Evolutionary conservation across 2,888 invertebrate genomes (phyloP).

Genomic region (Sinelater perroti): DNA sequence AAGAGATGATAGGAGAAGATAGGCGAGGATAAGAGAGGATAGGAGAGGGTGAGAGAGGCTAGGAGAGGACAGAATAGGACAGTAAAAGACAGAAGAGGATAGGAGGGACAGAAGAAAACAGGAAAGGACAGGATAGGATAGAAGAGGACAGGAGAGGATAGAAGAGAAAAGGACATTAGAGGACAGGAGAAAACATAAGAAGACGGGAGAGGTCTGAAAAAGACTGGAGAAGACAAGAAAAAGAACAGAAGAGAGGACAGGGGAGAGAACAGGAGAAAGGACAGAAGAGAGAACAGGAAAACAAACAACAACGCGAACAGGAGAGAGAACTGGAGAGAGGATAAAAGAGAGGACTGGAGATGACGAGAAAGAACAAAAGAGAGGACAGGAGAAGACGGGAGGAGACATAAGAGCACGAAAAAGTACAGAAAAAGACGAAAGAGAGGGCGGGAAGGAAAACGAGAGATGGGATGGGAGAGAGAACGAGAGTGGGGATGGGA

Average conservation of each 20-base stretch:
- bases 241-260: background rate
- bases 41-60: background rate
- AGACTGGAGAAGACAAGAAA: background rate
- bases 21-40: background rate
- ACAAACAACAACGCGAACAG: background rate
- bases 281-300: background rate
- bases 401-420: no score
- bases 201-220: background rate
- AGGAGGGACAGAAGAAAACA: background rate
- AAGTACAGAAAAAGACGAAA: no score
- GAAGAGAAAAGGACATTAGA: background rate
- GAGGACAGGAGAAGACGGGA: no score
- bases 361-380: background rate
- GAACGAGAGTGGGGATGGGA: no score
- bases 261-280: background rate
- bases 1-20: background rate
- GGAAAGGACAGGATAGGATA: background rate
- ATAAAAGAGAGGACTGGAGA: background rate
- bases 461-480: no score
- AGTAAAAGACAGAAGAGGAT: no score
- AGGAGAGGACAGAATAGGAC: background rate
- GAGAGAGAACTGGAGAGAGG: background rate
- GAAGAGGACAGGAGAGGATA: background rate
- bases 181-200: background rate
- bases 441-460: no score